Base-by-base conservation (phyloP, 2,888 invertebrate genomes). In the Lissonota sp. region DNA sequence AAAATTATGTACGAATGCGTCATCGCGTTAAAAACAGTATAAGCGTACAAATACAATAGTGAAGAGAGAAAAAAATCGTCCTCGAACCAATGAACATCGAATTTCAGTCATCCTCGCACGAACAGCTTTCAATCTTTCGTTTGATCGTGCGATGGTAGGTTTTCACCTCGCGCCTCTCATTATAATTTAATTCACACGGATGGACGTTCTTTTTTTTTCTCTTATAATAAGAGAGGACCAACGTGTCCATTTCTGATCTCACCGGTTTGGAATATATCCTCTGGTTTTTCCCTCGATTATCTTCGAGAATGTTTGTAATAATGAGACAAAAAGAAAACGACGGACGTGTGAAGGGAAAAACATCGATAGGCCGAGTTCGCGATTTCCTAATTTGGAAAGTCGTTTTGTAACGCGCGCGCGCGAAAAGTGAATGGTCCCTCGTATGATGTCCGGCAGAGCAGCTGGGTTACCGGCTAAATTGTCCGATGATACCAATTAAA, bases 311-410 rank as follows among this genome's bases (percentile, higher is more conserved):
- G 14, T 14, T 44, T 44, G 10, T 57, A 57, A 57, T 57, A 26
- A 57, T 57, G 26, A 51, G 71, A 63, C 49, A 53, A 42, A 8
- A 44, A 60, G 49, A 49, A 39, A 46, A 16, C 4, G 39, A 57
- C 26, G 14, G 14, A 42, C 53, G 72, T 39, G 39, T n/a, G 75
- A 70, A 37, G 6, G 39, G 46, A 51, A 70, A 57, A 71, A 55
- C 26, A 72, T 51, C 16, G 69, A 12, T 42, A 42, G 39, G 26
- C 6, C 40, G 44, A 53, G 62, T 16, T 42, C 49, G 8, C 42
- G 44, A 67, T 84, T 84, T 84, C 81, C 78, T 75, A 81, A 81
- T 83, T 84, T 84, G 76, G 84, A 84, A 83, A 84, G 82, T 72
- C 14, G 40, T 51, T 7, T 63, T 37, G 55, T 74, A 74, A 74